Base-by-base conservation (phyloP, 2,888 invertebrate species). In the Heliconius cydno region DNA sequence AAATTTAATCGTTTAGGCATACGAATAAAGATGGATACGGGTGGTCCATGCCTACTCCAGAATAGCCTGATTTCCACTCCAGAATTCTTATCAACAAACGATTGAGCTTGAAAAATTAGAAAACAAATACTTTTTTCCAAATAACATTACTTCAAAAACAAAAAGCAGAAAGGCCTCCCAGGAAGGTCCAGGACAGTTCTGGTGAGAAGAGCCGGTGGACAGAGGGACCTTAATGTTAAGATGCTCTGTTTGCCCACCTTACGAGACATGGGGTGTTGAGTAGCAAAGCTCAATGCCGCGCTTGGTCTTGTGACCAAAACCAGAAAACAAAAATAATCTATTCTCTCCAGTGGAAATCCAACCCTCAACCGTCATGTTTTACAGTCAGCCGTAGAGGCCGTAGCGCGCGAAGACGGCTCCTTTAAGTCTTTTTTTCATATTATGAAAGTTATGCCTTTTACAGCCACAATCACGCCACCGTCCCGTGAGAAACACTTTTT, bases 401-500 rank as follows among this genome's bases (percentile, higher is more conserved):
- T 28, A 30, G n/a, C 57, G 22, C 6, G 3, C 57, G 0, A n/a
- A n/a, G 9, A 60, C 60, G 4, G 22, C 12, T 0, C 60, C 60
- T 3, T 60, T 60, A 60, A 52, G 57, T 13, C n/a, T 57, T n/a
- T 34, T 30, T 57, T 60, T 60, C 38, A 41, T 41, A 70, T 15
- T 3, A 25, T 46, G n/a, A 15, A 41, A 70, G n/a, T 2, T 72
- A 60, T 28, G 34, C 57, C 60, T 60, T 73, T 73, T 38, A 70
- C 15, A 34, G 25, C 30, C 63, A 28, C 75, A 30, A 66, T 66
- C 75, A 66, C 65, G 65, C 46, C 41, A 75, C 41, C 65, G 41
- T 70, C 80, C 85, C 90, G 91, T 93, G 93, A 90, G 92, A 92
- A 92, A 84, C 82, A 76, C n/a, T 83, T 83, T 81, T 82, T 87